Evolutionary conservation across 2,113 vertebrate species (phyloP), one percentile per base, ranked within the genome.

Genomic region (Datnioides undecimradiatus): DNA sequence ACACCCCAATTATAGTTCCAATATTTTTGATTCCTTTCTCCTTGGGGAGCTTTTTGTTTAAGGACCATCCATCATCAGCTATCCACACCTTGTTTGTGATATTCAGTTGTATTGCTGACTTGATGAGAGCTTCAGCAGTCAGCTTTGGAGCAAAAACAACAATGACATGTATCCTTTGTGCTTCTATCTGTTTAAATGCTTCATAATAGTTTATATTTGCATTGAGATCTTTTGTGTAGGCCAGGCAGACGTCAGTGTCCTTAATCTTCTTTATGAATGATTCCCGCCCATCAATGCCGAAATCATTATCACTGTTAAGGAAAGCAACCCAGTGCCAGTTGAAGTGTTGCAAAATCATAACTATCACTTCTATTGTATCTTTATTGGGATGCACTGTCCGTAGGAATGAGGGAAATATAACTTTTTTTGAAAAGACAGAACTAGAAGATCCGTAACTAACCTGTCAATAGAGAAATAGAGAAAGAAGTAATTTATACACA

Each of bases 41-140:
- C 0, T 51, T 68, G 48, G 78, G 90, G 54, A 96, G 33, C 0
- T 31, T 34, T 1, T 73, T 86, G 67, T 93, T 93, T 75, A 95
- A 62, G 0, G 89, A 89, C 96, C 96, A 96, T 6, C 84, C 88
- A n/a, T 97, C 96, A 0, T 92, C 93, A 29, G 95, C 96, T 0
- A 97, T 89, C 97, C 96, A 97, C 48, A 97, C 95, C 73, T 95
- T 96, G 41, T 86, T 89, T 0, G 87, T 95, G 54, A 97, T 5
- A 0, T 96, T 95, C 40, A 76, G 70, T 70, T 81, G 76, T 25
- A 96, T 57, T 58, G 95, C 95, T 0, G 92, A 88, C 54, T 87
- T 1, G 0, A 97, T 94, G 60, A 97, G 87, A 0, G 74, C 31
- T 51, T 23, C 29, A 21, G 86, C 93, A 0, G 23, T 80, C 12